Evolutionary conservation across 2,113 vertebrate genomes (phyloP).

Genomic region (Bujurquina vittata): DNA sequence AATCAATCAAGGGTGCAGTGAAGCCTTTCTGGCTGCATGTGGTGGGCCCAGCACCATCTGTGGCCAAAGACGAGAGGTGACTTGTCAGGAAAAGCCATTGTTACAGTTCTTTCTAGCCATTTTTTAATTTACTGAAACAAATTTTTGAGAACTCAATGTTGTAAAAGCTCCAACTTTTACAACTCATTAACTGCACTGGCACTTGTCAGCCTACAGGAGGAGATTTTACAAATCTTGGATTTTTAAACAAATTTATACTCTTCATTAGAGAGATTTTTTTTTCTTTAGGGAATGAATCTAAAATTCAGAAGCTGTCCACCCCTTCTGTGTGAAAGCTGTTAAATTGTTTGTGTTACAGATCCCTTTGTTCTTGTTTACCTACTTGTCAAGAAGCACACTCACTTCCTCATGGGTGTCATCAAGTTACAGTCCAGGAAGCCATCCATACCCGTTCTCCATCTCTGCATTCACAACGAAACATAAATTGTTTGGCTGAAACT

Average conservation of each 20-base stretch:
- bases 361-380: background rate
- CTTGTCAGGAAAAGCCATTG: too few species aligned
- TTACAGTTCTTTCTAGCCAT: background rate
- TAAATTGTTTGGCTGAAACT: conserved; percentile 43
- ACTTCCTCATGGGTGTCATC: conserved; percentile 26
- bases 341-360: background rate
- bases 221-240: background rate
- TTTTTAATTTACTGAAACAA: background rate
- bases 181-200: background rate
- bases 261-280: background rate
- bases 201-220: background rate
- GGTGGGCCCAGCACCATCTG: background rate
- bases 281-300: background rate
- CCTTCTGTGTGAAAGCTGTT: background rate
- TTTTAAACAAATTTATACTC: background rate
- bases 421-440: conserved; percentile 22
- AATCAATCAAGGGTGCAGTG: background rate
- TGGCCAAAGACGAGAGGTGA: background rate
- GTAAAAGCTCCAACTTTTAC: background rate
- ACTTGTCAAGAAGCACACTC: conserved; percentile 2
- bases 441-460: conserved; percentile 44
- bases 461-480: conserved; percentile 39
- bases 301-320: background rate
- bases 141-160: background rate
- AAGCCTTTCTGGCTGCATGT: background rate